Evolutionary conservation across 2,888 invertebrate species (phyloP).

Genomic region (Cephus pygmeus): DNA sequence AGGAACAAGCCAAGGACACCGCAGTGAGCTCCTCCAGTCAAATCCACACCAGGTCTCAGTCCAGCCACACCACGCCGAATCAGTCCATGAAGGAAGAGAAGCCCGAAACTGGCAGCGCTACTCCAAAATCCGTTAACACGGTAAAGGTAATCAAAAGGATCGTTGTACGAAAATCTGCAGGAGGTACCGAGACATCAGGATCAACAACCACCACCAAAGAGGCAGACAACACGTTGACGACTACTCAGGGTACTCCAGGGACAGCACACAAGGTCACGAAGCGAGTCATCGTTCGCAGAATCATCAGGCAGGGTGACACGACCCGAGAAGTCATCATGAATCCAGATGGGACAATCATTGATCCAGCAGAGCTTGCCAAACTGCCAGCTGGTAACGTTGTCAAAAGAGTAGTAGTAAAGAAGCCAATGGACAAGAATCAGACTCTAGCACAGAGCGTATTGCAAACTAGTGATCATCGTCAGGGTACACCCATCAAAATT

Average conservation of each 20-base stretch:
- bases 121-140: constrained; percentile 47
- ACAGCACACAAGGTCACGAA: constrained; percentile 53
- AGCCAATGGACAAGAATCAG: constrained; percentile 52
- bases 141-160: constrained; percentile 63
- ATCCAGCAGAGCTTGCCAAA: constrained; percentile 61
- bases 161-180: constrained; percentile 54
- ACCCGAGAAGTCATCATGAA: constrained; percentile 63
- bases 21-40: constrained; percentile 14
- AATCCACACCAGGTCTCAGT: constrained; percentile 19
- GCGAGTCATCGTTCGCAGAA: constrained; percentile 61
- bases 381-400: constrained; percentile 62
- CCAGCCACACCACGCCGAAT: constrained; percentile 1
- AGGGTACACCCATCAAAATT: constrained; percentile 6
- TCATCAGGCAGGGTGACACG: constrained; percentile 61
- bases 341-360: constrained; percentile 61
- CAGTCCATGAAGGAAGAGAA: constrained; percentile 31
- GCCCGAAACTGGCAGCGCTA: constrained; percentile 20
- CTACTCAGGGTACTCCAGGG: constrained; percentile 19
- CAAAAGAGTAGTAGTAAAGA: constrained; percentile 62
- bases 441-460: constrained; percentile 47
- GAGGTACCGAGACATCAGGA: constrained; percentile 30
- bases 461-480: constrained; percentile 32
- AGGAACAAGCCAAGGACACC: constrained; percentile 37
- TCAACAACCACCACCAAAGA: constrained; percentile 40
- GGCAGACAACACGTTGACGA: constrained; percentile 24